Conservation (phyloP, 2,113 vertebrate species). For the Cricetomys ansorgei region DNA sequence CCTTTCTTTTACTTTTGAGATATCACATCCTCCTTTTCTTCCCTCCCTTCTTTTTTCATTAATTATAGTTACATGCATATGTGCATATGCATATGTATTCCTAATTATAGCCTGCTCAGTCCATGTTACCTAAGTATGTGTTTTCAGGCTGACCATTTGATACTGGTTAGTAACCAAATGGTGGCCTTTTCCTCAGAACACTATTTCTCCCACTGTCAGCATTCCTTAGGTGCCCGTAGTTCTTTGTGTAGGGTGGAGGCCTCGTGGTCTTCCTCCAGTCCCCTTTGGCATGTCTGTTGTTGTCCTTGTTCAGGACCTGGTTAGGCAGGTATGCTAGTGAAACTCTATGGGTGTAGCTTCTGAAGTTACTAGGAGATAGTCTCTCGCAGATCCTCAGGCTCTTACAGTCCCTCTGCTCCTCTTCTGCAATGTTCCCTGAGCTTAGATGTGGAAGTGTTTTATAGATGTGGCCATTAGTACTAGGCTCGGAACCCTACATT, state of each 20-base stretch:
- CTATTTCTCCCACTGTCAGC: not conserved
- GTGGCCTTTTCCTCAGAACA: not conserved
- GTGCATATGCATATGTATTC: not conserved
- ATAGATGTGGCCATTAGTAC: not conserved
- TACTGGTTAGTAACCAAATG: not conserved
- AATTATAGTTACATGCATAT: not conserved
- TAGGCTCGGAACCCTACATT: not conserved
- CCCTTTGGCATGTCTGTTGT: not conserved
- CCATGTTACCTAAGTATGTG: not conserved
- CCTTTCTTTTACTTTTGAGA: not conserved
- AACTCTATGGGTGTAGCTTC: not conserved
- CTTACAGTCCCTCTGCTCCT: not conserved
- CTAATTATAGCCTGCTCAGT: not conserved
- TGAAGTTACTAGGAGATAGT: not conserved
- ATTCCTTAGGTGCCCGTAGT: not conserved
- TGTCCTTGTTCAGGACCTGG: not conserved
- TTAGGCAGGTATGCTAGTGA: not conserved
- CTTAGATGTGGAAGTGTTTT: not conserved
- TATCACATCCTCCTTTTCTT: not conserved
- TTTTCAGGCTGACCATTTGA: not conserved
- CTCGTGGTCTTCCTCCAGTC: not conserved
- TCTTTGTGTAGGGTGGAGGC: not conserved
- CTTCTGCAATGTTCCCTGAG: not conserved
- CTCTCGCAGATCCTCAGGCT: not conserved
- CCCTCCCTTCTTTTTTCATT: not conserved